Base-by-base conservation (phyloP, 2,888 invertebrate genomes). In the Drosophila tripunctata region DNA sequence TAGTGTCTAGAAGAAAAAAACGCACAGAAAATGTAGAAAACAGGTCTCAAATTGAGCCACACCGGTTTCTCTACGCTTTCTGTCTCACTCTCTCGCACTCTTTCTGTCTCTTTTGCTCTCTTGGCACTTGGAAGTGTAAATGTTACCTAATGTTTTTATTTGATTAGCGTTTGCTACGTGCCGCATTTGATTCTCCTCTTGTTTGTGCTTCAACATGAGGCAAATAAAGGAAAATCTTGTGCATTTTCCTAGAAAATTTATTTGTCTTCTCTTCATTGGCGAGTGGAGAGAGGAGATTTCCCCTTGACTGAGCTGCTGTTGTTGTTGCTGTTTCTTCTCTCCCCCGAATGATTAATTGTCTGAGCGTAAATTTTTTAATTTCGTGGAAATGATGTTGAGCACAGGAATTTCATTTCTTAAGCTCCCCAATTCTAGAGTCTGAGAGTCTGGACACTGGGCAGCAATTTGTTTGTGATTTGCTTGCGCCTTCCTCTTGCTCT, bases 361-460 rank as follows among this genome's bases (percentile, higher is more conserved):
- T 80, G 80, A 81, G 87, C 87, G 88, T 82, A 87, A 80, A 82
- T 82, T 88, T 88, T 87, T 87, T 88, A 82, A 82, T 87, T 82
- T 82, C 88, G 81, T 86, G 88, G 88, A 88, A 82, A 82, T 81
- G 75, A 78, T 78, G 64, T 72, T 63, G 65, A 64, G 61, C 82
- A 4, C 40, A 17, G 87, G 87, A 79, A 88, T 88, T 83, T 83
- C 54, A 78, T 75, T 70, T 78, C 45, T 51, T 38, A 33, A 47
- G 62, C 47, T n/a, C n/a, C 22, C 22, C 48, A 21, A 12, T 4
- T 47, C 33, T 8, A 2, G 17, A 24, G 22, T 38, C 38, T 36
- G 36, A 27, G 15, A 3, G 6, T 8, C 36, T 55, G 58, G 63
- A 62, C 64, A 65, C 43, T 51, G 61, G 62, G 50, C 62, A 60